These are phyloP conservation scores for Eudyptes chrysolophus DNA, from an alignment of 2,113 vertebrate species.

Conservation along the genomic window DNA sequence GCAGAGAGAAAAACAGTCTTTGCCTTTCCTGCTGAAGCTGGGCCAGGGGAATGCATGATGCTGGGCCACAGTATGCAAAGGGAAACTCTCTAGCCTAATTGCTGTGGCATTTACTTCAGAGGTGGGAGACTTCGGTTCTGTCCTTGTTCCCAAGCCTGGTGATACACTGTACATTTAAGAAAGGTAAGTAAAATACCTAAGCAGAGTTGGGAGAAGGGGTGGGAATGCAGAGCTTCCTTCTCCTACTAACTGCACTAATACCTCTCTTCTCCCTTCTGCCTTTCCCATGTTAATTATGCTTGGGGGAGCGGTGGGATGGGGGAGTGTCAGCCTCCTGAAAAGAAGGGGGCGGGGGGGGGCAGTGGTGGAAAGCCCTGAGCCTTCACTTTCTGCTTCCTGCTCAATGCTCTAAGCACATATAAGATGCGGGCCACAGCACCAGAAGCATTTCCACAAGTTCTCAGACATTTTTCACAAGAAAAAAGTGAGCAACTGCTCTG, in stretches of 20 bases:
- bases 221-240: not conserved
- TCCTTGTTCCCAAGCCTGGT: not conserved
- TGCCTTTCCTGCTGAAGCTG: not conserved
- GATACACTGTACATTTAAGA: not conserved
- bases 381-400: not conserved
- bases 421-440: not conserved
- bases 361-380: not conserved
- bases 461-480: not conserved
- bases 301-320: not conserved
- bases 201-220: not conserved
- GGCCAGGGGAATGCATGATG: not conserved
- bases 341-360: fast-evolving
- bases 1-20: not conserved
- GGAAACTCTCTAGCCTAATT: not conserved
- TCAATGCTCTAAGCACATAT: not conserved
- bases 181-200: not conserved
- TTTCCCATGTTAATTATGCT: not conserved
- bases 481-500: not conserved
- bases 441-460: not conserved
- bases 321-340: not conserved
- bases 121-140: not conserved
- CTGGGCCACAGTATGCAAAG: not conserved
- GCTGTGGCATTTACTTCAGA: not conserved
- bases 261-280: not conserved
- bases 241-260: not conserved